These are phyloP conservation scores for Eclectus roratus DNA, from an alignment of 2,113 vertebrate species.

Conservation along the genomic window DNA sequence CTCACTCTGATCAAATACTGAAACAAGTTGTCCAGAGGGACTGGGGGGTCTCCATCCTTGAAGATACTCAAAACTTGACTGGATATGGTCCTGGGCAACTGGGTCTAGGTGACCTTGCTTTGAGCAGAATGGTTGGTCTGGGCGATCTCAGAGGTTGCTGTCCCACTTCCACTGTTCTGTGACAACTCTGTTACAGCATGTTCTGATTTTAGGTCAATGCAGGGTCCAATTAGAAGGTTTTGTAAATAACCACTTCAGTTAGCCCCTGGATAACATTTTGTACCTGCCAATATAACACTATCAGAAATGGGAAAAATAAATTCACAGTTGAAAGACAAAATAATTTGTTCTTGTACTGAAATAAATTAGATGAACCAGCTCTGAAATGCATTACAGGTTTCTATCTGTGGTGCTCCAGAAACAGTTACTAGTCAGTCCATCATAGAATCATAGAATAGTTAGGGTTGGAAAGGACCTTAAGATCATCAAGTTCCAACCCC, in stretches of 20 bases:
- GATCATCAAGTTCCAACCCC: no score
- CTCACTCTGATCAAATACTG: not conserved
- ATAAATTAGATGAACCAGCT: not conserved
- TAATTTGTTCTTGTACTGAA: not conserved
- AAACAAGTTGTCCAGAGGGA: not conserved
- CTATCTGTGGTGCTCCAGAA: constrained; percentile 31
- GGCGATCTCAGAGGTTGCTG: not conserved
- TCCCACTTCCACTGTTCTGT: not conserved
- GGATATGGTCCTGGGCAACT: not conserved
- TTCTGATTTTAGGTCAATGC: not conserved
- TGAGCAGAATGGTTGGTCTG: not conserved
- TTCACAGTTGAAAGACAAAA: not conserved
- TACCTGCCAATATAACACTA: not conserved
- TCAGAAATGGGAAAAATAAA: not conserved
- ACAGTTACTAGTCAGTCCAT: not conserved
- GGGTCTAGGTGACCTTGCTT: not conserved
- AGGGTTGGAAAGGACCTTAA: no score
- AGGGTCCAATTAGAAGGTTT: not conserved
- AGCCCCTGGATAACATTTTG: not conserved
- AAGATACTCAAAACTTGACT: not conserved
- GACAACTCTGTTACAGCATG: not conserved
- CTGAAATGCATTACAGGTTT: constrained; percentile 8
- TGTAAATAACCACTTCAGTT: not conserved
- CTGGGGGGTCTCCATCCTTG: rapidly evolving
- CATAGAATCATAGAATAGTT: no score